phyloP scores from a whole-genome alignment of 37 sponge, comb jelly and placozoan genomes.

The Spongia lamella region DNA sequence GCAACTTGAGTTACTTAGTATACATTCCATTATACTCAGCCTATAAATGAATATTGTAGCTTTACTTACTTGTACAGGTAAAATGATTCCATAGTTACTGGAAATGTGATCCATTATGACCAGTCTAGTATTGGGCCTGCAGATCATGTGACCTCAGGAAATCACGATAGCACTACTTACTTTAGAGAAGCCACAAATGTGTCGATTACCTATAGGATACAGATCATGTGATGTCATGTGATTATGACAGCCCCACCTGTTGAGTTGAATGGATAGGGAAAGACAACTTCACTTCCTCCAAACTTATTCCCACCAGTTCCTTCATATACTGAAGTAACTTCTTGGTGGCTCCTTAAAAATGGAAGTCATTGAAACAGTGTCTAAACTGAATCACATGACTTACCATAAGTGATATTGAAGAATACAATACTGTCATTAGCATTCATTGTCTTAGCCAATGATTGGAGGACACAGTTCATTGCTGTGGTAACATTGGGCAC shows the following conservation, averaged over 20 bases:
- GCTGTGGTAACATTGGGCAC: conserved; percentile 82
- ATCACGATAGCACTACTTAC: neutral
- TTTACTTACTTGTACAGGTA: conserved; percentile 66
- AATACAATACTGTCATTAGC: conserved; percentile 64
- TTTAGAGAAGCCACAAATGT: neutral
- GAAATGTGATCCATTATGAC: conserved; percentile 75
- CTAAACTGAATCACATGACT: neutral
- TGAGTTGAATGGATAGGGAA: conserved; percentile 44
- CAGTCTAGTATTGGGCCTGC: conserved; percentile 60
- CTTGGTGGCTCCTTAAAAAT: conserved; percentile 43
- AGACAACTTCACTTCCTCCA: conserved; percentile 37
- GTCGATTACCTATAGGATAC: neutral
- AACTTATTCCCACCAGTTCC: neutral
- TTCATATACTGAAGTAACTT: conserved; percentile 34
- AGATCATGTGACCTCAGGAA: neutral
- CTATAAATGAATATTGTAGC: too few species aligned
- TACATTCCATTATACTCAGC: too few species aligned
- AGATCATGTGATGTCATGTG: neutral
- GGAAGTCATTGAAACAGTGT: neutral
- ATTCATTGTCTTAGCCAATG: conserved; percentile 37
- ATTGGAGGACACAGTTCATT: conserved; percentile 52
- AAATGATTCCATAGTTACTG: conserved; percentile 61
- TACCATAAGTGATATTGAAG: conserved; percentile 72
- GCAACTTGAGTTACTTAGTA: too few species aligned
- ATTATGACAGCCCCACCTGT: neutral